Conservation (phyloP, 2,888 invertebrate genomes). For the Drosophila ustulata region DNA sequence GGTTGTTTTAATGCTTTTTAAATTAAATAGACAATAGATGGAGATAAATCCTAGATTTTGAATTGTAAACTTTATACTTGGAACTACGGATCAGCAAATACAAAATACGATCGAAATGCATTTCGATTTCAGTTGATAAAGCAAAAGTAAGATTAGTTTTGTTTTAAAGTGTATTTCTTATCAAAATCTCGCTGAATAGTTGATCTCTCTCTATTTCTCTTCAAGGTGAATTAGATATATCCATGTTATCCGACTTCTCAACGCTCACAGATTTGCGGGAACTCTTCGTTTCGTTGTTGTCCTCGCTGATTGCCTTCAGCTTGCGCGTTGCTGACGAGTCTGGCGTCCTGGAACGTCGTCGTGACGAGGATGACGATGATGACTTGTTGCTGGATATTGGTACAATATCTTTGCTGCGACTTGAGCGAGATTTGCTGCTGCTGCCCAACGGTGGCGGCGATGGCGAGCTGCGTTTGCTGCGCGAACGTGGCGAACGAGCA, state of each 20-base stretch:
- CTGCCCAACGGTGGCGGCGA: slow-evolving; percentile 79
- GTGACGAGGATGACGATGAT: slow-evolving; percentile 75
- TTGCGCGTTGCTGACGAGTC: slow-evolving; percentile 80
- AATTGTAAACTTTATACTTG: slow-evolving; percentile 43
- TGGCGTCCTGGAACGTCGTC: slow-evolving; percentile 83
- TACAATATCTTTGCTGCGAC: slow-evolving; percentile 82
- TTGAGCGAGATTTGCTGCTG: slow-evolving; percentile 72
- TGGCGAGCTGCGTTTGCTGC: slow-evolving; percentile 84
- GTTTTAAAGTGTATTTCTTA: slow-evolving; percentile 26
- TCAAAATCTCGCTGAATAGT: slow-evolving; percentile 20
- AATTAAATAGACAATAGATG: slow-evolving; percentile 35
- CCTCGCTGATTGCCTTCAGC: slow-evolving; percentile 81
- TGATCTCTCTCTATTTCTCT: slow-evolving; percentile 58
- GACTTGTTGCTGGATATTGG: slow-evolving; percentile 50
- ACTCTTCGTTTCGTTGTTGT: slow-evolving; percentile 79
- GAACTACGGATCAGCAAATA: slow-evolving; percentile 23
- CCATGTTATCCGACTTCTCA: slow-evolving; percentile 90
- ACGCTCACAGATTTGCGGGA: slow-evolving; percentile 85
- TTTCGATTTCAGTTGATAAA: slow-evolving; percentile 15
- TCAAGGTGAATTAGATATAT: slow-evolving; percentile 91
- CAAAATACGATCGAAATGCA: slow-evolving; percentile 15
- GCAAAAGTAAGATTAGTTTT: slow-evolving; percentile 28
- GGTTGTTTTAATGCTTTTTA: slow-evolving; percentile 27
- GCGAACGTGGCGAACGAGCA: slow-evolving; percentile 84
- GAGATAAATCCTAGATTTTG: slow-evolving; percentile 34